Conservation (phyloP, 2,797 vertebrate species). For the Arvicola amphibius region DNA sequence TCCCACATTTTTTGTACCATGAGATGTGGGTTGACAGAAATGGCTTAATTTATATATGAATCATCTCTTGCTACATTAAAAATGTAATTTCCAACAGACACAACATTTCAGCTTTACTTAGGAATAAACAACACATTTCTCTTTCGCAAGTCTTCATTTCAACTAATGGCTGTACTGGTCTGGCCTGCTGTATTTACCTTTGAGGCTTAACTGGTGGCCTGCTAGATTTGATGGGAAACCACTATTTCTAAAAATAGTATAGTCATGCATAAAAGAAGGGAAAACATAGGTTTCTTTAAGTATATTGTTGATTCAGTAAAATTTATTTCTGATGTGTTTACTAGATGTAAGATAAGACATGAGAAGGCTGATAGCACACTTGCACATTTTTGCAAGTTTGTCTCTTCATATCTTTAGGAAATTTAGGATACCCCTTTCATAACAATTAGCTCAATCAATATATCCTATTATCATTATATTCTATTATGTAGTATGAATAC, state of each 20-base stretch:
- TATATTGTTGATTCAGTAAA: background rate
- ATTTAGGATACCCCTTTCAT: background rate
- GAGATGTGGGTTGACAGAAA: background rate
- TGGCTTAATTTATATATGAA: background rate
- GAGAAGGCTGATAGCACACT: background rate
- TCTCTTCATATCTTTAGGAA: background rate
- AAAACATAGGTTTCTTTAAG: slow-evolving; percentile 12
- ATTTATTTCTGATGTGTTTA: background rate
- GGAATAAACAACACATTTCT: slow-evolving; percentile 25
- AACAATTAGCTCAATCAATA: background rate
- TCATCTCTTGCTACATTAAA: background rate
- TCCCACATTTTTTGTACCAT: background rate
- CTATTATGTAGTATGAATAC: background rate
- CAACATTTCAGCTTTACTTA: background rate
- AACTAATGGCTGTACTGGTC: background rate
- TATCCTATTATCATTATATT: background rate
- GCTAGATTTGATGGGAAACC: background rate
- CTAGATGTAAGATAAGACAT: background rate
- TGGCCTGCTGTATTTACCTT: background rate
- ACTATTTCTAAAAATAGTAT: slow-evolving; percentile 42
- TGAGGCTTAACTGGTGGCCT: background rate
- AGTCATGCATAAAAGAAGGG: background rate
- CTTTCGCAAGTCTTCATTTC: background rate
- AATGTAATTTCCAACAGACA: slow-evolving; percentile 6
- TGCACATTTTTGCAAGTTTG: background rate